Evolutionary conservation across 2,113 vertebrate genomes (phyloP).

Genomic region (Hippocampus mohnikei): DNA sequence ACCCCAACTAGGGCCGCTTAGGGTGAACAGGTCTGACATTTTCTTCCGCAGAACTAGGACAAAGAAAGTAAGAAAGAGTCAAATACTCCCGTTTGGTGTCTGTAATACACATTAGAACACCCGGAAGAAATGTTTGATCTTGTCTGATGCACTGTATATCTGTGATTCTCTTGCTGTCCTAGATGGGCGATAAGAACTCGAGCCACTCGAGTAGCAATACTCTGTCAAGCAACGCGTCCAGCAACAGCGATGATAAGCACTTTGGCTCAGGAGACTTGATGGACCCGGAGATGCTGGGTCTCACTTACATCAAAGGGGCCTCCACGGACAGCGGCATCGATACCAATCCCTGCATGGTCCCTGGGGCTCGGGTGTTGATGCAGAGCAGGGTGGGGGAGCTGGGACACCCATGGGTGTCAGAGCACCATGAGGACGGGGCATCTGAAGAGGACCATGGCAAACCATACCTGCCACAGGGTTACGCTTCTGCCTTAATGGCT

Average conservation of each 20-base stretch:
- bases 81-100: conserved; percentile 7
- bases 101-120: conserved; percentile 18
- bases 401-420: conserved; percentile 74
- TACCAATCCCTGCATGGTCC: conserved; percentile 82
- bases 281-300: conserved; percentile 87
- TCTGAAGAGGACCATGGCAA: conserved; percentile 79
- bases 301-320: conserved; percentile 90
- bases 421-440: conserved; percentile 65
- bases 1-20: neutral
- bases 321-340: conserved; percentile 96
- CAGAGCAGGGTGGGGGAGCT: conserved; percentile 75
- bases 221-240: conserved; percentile 88
- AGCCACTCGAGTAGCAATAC: conserved; percentile 96
- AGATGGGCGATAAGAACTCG: conserved; percentile 88
- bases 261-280: conserved; percentile 92
- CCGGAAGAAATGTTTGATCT: conserved; percentile 31
- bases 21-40: neutral
- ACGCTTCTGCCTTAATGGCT: conserved; percentile 70
- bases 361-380: conserved; percentile 74
- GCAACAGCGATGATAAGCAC: conserved; percentile 93
- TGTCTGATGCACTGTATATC: conserved; percentile 16
- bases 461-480: conserved; percentile 79
- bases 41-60: conserved; percentile 26
- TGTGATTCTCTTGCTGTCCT: conserved; percentile 18
- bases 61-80: neutral